These are phyloP conservation scores for Paramuricea clavata DNA, from an alignment of 92 coral and sea anemone species.

Conservation along the genomic window DNA sequence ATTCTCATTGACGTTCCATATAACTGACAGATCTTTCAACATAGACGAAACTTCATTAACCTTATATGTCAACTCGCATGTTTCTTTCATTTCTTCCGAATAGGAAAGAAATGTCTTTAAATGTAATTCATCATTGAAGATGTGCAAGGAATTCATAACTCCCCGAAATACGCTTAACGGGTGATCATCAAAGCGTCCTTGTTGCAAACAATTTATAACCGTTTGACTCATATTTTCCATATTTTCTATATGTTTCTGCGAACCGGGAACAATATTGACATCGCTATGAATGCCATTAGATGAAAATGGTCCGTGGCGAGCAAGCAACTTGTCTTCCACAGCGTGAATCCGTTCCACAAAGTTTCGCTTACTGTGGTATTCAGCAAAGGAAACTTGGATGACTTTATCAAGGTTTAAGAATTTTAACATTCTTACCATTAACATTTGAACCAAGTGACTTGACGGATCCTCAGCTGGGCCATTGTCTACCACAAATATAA, in stretches of 20 bases:
- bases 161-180: slow-evolving; percentile 59
- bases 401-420: slow-evolving; percentile 61
- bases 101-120: slow-evolving; percentile 55
- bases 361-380: too few relatives aligned
- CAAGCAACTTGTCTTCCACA: slow-evolving; percentile 50
- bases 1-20: slow-evolving; percentile 58
- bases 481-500: slow-evolving; percentile 68
- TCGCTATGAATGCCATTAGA: neutral
- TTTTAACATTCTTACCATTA: slow-evolving; percentile 30
- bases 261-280: slow-evolving; percentile 26
- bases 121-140: slow-evolving; percentile 64
- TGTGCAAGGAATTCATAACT: slow-evolving; percentile 46
- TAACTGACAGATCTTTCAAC: slow-evolving; percentile 40
- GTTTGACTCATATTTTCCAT: slow-evolving; percentile 67
- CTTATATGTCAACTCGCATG: slow-evolving; percentile 32
- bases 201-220: slow-evolving; percentile 50
- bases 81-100: slow-evolving; percentile 64
- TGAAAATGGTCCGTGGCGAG: slow-evolving; percentile 38
- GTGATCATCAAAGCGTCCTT: slow-evolving; percentile 59
- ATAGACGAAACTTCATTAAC: slow-evolving; percentile 33
- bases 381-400: slow-evolving; percentile 64
- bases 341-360: slow-evolving; percentile 70
- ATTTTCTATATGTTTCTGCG: slow-evolving; percentile 59
- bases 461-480: slow-evolving; percentile 68
- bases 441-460: slow-evolving; percentile 57